Percentiles rank a stretch among this genome's conserved stretches.
Evolutionary conservation across 1,140 invertebrate species (phyloP).

Genomic region (Drosophila virilis): DNA sequence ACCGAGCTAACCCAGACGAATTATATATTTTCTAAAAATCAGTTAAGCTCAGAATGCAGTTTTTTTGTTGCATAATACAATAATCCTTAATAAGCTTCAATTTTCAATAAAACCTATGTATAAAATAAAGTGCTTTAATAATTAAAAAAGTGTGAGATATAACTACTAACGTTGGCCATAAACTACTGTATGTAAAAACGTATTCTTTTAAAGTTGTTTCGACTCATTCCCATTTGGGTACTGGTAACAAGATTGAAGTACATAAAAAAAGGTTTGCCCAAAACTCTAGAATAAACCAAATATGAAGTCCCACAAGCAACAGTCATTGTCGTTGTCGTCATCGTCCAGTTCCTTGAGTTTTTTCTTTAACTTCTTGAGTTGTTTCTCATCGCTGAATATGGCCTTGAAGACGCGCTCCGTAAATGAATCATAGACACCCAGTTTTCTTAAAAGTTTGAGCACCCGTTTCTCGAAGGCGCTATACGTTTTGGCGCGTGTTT

Average conservation of each 20-base stretch:
- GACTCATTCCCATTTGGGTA: too few relatives aligned
- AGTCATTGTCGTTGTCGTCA: background rate
- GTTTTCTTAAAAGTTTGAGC: constrained; percentile 27
- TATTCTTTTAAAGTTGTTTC: too few relatives aligned
- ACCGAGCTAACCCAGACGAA: too few relatives aligned
- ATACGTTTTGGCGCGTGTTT: background rate
- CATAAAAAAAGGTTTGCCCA: background rate
- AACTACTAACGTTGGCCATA: too few relatives aligned
- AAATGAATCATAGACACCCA: constrained; percentile 45
- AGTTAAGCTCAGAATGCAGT: too few relatives aligned
- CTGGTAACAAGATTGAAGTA: background rate
- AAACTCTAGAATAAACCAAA: constrained; percentile 24
- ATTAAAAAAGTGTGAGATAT: too few relatives aligned
- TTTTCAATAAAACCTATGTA: too few relatives aligned
- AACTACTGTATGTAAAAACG: too few relatives aligned
- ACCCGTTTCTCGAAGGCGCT: constrained; percentile 25
- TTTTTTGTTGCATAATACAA: too few relatives aligned
- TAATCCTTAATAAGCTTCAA: too few relatives aligned
- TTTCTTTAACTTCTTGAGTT: constrained; percentile 36
- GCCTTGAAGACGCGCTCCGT: constrained; percentile 30
- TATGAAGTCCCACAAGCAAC: constrained; percentile 36
- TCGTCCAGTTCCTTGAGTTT: constrained; percentile 35
- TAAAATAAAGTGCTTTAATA: too few relatives aligned
- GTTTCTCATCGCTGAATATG: constrained; percentile 44
- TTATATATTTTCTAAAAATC: too few relatives aligned